Evolutionary conservation across 1,140 invertebrate genomes (phyloP).

Genomic region (Caenorhabditis latens): DNA sequence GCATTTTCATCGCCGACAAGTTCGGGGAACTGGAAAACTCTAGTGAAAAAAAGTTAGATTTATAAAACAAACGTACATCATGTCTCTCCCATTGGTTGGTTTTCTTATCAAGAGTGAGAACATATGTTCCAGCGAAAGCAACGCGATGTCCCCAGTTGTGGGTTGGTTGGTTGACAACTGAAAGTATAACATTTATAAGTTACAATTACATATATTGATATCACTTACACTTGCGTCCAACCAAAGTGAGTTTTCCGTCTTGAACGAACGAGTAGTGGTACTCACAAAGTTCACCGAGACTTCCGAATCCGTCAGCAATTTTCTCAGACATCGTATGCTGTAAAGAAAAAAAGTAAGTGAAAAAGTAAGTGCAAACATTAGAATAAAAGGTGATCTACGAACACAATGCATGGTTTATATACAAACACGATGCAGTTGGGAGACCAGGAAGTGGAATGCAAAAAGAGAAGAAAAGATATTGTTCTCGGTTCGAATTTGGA

Average conservation of each 20-base stretch:
- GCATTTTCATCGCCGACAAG: not conserved
- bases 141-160: conserved; percentile 57
- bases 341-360: not conserved
- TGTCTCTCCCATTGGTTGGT: conserved; percentile 39
- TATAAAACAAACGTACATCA: conserved; percentile 3
- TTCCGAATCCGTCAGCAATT: conserved; percentile 41
- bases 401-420: not conserved
- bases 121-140: conserved; percentile 39
- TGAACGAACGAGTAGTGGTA: conserved; percentile 27
- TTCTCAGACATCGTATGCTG: conserved; percentile 4
- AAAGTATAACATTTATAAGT: not conserved
- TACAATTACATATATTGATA: not conserved
- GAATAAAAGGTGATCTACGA: not conserved
- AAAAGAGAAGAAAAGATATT: not conserved
- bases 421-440: not conserved
- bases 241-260: conserved; percentile 35
- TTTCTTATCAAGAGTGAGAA: conserved; percentile 40
- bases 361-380: not conserved
- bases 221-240: conserved; percentile 9
- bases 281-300: not conserved
- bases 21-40: conserved; percentile 10
- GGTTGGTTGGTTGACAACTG: conserved; percentile 12
- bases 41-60: not conserved
- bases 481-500: not conserved
- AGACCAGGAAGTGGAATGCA: not conserved